Evolutionary conservation across 30 jellyfish, hydroid and myxozoan genomes (phyloP).

Genomic region (Hydra vulgaris): DNA sequence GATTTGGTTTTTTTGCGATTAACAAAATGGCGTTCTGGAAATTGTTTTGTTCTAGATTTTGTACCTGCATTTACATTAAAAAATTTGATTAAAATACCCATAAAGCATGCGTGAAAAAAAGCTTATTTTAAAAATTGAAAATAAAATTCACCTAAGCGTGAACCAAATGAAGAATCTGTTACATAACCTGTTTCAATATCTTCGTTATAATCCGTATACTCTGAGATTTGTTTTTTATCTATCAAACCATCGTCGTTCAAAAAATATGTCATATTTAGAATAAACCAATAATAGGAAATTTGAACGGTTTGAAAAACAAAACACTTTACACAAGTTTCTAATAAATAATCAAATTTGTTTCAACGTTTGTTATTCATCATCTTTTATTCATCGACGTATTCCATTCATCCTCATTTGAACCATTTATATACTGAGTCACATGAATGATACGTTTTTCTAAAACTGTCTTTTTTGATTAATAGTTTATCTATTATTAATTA

Average conservation of each 20-base stretch:
- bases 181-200: slow-evolving; percentile 35
- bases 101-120: background rate
- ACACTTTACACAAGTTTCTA: background rate
- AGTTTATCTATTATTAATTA: no score
- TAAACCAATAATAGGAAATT: background rate
- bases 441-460: no score
- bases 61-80: background rate
- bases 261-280: background rate
- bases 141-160: slow-evolving; percentile 8
- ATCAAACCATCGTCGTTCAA: background rate
- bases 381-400: no score
- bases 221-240: background rate
- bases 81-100: background rate
- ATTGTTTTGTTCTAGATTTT: background rate
- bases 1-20: slow-evolving; percentile 35
- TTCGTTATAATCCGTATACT: background rate
- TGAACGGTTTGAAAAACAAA: background rate
- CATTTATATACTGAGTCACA: no score
- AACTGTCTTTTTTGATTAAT: no score
- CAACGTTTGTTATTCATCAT: background rate
- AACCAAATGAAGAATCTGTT: slow-evolving; percentile 22
- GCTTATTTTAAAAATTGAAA: background rate
- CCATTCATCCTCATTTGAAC: no score
- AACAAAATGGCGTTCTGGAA: background rate
- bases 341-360: no score